Percentiles rank a stretch among this genome's conserved stretches.
Evolutionary conservation across 2,113 vertebrate genomes (phyloP).

Genomic region (Pterocles orientalis): DNA sequence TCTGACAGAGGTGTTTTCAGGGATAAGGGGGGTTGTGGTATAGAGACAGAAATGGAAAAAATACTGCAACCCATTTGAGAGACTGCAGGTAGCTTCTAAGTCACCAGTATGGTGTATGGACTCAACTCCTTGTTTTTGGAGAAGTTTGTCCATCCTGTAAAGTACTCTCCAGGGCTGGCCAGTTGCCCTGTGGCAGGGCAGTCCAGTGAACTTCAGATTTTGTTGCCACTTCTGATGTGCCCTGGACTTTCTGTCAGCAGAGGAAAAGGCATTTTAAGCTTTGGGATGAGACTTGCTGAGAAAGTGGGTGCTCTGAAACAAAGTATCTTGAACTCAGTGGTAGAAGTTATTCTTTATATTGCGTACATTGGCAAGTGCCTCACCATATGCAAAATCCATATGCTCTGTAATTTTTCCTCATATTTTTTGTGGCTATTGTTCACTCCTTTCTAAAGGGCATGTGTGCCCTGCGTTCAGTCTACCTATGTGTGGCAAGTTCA

Average conservation of each 20-base stretch:
- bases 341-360: not conserved
- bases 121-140: not conserved
- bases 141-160: not conserved
- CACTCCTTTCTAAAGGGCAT: not conserved
- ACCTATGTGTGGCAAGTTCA: not conserved
- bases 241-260: fast-evolving
- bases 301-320: not conserved
- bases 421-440: not conserved
- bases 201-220: not conserved
- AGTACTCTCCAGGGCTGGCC: not conserved
- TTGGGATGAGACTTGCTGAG: not conserved
- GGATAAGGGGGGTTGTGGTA: not conserved
- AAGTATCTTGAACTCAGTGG: not conserved
- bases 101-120: fast-evolving
- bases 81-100: not conserved
- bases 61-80: not conserved
- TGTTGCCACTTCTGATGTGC: not conserved
- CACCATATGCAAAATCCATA: not conserved
- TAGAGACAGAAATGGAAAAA: not conserved
- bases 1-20: not conserved
- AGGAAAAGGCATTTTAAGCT: not conserved
- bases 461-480: not conserved
- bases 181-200: not conserved
- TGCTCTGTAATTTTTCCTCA: not conserved
- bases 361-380: not conserved